phyloP scores from a whole-genome alignment of 1,140 invertebrate species.

The Bombus turneri region DNA sequence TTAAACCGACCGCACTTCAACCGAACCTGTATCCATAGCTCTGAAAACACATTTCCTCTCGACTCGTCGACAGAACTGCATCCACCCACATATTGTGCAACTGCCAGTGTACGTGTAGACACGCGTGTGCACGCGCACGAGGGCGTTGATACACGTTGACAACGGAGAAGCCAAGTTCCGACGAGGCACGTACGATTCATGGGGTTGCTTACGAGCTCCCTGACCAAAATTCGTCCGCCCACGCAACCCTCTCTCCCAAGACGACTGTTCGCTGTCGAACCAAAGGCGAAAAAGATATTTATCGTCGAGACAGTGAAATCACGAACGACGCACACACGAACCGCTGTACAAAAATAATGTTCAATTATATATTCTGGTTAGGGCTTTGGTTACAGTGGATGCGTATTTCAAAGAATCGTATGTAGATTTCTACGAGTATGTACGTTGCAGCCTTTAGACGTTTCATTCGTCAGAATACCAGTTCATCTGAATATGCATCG shows the following conservation, averaged over 20 bases:
- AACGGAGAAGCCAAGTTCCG: conserved; percentile 26
- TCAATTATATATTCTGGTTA: neutral
- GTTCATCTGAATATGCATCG: no score
- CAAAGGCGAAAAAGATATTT: conserved; percentile 46
- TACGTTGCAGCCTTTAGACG: no score
- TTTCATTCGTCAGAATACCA: no score
- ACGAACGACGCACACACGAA: neutral
- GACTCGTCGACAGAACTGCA: neutral
- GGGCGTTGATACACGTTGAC: conserved; percentile 38
- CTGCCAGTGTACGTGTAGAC: conserved; percentile 28
- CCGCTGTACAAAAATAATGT: conserved; percentile 25
- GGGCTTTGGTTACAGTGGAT: no score
- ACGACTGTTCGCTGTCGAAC: conserved; percentile 51
- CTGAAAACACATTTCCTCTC: conserved; percentile 4
- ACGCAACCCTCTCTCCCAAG: conserved; percentile 58
- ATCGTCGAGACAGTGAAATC: conserved; percentile 24
- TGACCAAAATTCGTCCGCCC: conserved; percentile 68
- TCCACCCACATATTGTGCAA: neutral
- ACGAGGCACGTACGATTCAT: conserved; percentile 68
- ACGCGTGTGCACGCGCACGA: conserved; percentile 7
- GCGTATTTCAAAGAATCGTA: no score
- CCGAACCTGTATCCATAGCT: neutral
- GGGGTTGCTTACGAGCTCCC: conserved; percentile 65
- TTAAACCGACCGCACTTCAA: neutral
- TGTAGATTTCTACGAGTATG: no score